Base-by-base conservation (phyloP, 2,113 vertebrate species). In the Reinhardtius hippoglossoides region DNA sequence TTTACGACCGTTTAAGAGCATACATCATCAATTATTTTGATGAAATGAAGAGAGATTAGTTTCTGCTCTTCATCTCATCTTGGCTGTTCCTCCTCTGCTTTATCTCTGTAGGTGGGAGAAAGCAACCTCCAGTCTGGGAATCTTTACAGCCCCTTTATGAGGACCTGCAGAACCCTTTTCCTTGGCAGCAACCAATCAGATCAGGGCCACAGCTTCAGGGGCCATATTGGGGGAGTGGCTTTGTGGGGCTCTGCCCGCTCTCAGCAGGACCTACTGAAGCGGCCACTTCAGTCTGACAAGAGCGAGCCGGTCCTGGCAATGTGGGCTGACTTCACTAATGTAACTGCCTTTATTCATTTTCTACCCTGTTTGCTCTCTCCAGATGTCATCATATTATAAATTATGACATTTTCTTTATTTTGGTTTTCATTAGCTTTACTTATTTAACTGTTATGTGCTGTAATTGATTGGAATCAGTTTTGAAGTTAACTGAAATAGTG, bases 111-210 rank as follows among this genome's bases (percentile, higher is more conserved):
- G 92, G 89, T 98, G 15, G 96, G 95, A n/a, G 95, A 91, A 0
- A 95, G 95, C 3, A 6, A 65, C 0, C 88, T 93, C 50, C 97
- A 97, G 81, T 82, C 87, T 0, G 98, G 98, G 0, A 83, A 96
- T 56, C 93, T 99, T 64, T 94, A 97, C 88, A 98, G 97, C 3
- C 44, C 93, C 16, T 98, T 96, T 89, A 97, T 99, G 95, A 95
- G 95, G 21, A 93, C 94, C 20, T 99, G 98, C 67, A 96, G 97
- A 67, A 93, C 92, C 0, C 83, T 99, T 66, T 93, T 99, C 71
- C 93, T 99, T 0, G 97, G 97, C 0, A 97, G 97, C 0, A 96
- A 96, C 5, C 95, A 90, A 61, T 97, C 96, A 0, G 95, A 95
- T 1, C 81, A 91, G 0, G 74, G 91, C 0, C 94, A 94, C 16